These are phyloP conservation scores for Megastigmus dorsalis DNA, from an alignment of 2,888 invertebrate genomes.

Conservation along the genomic window DNA sequence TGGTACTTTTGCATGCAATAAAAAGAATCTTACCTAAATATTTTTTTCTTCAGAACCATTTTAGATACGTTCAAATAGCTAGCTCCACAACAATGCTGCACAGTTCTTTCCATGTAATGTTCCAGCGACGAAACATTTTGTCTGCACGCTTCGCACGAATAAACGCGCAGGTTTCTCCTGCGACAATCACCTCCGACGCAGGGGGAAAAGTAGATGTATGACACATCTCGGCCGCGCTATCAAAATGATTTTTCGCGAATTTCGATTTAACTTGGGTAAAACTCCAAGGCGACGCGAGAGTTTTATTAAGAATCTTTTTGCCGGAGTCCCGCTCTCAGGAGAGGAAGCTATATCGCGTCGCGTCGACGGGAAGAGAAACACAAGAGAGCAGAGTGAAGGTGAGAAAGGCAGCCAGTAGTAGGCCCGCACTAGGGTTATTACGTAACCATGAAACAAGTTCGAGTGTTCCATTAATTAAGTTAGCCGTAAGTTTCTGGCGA, in stretches of 20 bases:
- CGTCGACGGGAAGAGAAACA: conserved; percentile 44
- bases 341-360: background rate
- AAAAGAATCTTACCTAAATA: no score
- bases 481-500: conserved; percentile 62
- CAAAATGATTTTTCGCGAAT: conserved; percentile 43
- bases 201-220: background rate
- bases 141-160: background rate
- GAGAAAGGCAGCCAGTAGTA: conserved; percentile 48
- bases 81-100: no score
- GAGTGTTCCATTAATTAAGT: conserved; percentile 70
- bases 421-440: conserved; percentile 61
- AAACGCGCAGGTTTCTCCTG: background rate
- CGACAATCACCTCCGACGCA: background rate
- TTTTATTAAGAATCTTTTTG: conserved; percentile 56
- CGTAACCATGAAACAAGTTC: conserved; percentile 67
- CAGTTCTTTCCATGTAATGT: no score
- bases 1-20: no score
- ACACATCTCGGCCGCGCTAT: no score
- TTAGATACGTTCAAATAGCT: no score
- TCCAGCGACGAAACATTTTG: background rate
- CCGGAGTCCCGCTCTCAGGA: background rate
- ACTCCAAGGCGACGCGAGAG: conserved; percentile 44
- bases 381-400: conserved; percentile 50
- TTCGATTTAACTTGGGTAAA: conserved; percentile 56
- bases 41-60: no score